Conservation (phyloP, 2,113 vertebrate genomes). For the Dicerorhinus sumatrensis region DNA sequence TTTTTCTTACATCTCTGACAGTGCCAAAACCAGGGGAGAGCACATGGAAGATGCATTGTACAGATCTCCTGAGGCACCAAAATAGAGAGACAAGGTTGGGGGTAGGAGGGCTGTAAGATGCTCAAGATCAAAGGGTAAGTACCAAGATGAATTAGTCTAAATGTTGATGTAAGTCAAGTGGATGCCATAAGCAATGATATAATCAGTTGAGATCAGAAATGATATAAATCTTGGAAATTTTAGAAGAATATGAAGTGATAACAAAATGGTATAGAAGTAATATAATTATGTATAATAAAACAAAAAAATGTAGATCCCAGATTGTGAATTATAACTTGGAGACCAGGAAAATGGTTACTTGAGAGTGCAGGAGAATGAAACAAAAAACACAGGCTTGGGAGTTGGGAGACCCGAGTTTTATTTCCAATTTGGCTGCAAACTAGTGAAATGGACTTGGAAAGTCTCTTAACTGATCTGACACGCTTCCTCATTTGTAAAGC, state of each 20-base stretch:
- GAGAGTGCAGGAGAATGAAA: background rate
- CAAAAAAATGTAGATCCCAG: background rate
- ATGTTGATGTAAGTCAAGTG: background rate
- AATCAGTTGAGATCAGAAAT: background rate
- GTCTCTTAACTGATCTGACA: background rate
- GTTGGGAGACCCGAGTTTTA: background rate
- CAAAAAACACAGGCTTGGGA: background rate
- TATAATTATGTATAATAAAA: background rate
- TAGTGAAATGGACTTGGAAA: background rate
- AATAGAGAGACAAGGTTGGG: background rate
- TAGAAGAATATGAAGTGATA: background rate
- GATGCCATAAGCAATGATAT: background rate
- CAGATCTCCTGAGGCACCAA: background rate
- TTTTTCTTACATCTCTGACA: background rate
- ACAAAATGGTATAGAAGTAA: background rate
- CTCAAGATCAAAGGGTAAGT: background rate
- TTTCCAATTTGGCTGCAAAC: background rate
- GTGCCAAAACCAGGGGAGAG: background rate
- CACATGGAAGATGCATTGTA: fast-evolving
- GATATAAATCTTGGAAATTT: background rate
- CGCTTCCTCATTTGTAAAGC: background rate
- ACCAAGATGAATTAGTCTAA: background rate
- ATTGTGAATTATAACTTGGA: background rate
- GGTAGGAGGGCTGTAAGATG: background rate
- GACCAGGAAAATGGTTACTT: background rate